Percentiles rank a stretch among this genome's conserved stretches.
These are phyloP conservation scores for Galagoides demidoff DNA, from an alignment of 2,797 vertebrate species.

Conservation along the genomic window DNA sequence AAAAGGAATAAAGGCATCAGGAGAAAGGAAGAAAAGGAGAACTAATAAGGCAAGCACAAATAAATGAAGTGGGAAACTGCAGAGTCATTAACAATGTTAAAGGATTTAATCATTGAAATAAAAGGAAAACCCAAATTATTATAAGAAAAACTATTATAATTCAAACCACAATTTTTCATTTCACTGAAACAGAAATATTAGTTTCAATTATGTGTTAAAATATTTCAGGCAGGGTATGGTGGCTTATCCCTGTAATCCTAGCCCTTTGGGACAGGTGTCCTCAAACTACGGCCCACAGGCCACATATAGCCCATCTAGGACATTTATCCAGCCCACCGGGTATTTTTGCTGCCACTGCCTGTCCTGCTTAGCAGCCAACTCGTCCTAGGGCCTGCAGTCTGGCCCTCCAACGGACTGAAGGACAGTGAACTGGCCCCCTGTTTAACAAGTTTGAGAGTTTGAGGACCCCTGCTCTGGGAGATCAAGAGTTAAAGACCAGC, in stretches of 20 bases:
- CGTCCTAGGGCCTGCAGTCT: too few relatives aligned
- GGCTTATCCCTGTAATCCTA: background rate
- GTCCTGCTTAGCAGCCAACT: too few relatives aligned
- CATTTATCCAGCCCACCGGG: too few relatives aligned
- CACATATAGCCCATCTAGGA: too few relatives aligned
- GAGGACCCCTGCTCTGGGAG: background rate
- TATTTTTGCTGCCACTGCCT: too few relatives aligned
- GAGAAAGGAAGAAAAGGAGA: constrained; percentile 21
- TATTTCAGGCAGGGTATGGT: background rate
- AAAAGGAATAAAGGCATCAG: background rate
- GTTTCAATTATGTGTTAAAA: constrained; percentile 44
- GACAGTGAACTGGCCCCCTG: too few relatives aligned
- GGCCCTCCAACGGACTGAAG: too few relatives aligned
- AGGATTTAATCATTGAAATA: constrained; percentile 42
- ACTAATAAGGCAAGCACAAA: background rate
- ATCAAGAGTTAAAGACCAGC: background rate
- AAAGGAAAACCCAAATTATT: constrained; percentile 26
- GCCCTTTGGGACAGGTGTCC: background rate
- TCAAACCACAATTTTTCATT: constrained; percentile 14
- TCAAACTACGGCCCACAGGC: too few relatives aligned
- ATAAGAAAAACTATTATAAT: constrained; percentile 30
- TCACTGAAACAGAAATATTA: background rate
- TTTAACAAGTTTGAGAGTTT: too few relatives aligned
- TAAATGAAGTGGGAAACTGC: background rate
- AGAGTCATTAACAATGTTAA: background rate